Evolutionary conservation across 2,113 vertebrate species (phyloP).

Genomic region (Marmota flaviventris): DNA sequence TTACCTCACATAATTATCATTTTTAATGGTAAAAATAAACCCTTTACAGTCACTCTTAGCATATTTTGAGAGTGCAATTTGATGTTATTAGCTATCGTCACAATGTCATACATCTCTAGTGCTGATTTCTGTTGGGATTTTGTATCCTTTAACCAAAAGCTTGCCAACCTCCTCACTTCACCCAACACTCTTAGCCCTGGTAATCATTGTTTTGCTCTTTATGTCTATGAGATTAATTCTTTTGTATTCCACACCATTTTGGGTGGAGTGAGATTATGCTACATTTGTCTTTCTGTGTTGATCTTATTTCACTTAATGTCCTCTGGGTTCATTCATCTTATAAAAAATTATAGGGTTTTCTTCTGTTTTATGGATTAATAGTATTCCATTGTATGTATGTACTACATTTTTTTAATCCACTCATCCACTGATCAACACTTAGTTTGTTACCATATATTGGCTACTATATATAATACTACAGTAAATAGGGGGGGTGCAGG

Average conservation of each 20-base stretch:
- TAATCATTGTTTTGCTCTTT: not conserved
- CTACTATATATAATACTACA: not conserved
- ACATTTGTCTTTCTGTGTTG: not conserved
- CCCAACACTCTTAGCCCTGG: not conserved
- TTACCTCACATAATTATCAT: not conserved
- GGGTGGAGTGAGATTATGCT: not conserved
- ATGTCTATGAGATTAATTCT: not conserved
- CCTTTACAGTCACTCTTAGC: not conserved
- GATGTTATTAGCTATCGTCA: not conserved
- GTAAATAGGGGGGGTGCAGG: not conserved
- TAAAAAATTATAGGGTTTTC: not conserved
- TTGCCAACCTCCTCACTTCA: not conserved
- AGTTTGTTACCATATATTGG: not conserved
- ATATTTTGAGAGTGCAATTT: not conserved
- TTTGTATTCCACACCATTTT: no score
- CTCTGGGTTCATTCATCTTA: not conserved
- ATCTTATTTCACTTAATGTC: not conserved
- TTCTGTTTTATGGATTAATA: not conserved
- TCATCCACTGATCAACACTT: not conserved
- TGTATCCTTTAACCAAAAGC: not conserved
- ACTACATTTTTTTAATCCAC: not conserved
- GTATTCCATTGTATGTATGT: not conserved
- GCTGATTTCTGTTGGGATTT: not conserved
- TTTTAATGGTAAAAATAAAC: not conserved
- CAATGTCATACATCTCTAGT: not conserved